These are phyloP conservation scores for Sycophila texana DNA, from an alignment of 2,888 invertebrate genomes.

Conservation along the genomic window DNA sequence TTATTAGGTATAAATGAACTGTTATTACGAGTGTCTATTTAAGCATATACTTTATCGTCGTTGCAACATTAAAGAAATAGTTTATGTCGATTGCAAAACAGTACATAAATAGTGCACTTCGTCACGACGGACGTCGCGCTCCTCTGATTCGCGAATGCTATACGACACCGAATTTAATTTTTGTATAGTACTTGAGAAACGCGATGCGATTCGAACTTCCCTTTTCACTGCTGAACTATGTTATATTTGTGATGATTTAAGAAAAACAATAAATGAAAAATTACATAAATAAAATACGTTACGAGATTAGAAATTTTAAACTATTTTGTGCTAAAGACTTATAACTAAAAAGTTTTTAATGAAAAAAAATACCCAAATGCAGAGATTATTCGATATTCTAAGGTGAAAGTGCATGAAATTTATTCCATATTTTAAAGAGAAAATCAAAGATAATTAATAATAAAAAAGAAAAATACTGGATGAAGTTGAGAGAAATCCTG, in stretches of 20 bases:
- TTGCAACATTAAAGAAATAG: conserved; percentile 54
- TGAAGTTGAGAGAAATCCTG: conserved; percentile 46
- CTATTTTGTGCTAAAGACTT: conserved; percentile 52
- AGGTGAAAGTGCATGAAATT: conserved; percentile 49
- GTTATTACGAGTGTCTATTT: conserved; percentile 56
- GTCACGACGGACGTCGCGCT: conserved; percentile 14
- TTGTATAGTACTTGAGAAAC: conserved; percentile 31
- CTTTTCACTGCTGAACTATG: conserved; percentile 42
- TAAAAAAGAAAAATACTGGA: conserved; percentile 39
- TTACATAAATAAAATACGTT: conserved; percentile 53
- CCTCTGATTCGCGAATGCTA: neutral
- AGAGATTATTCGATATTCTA: conserved; percentile 51
- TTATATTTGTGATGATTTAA: conserved; percentile 54
- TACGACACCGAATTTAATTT: conserved; percentile 45
- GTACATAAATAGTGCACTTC: conserved; percentile 36
- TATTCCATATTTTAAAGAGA: conserved; percentile 49
- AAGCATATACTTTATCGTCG: conserved; percentile 56
- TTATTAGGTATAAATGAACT: conserved; percentile 51
- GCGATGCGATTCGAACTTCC: conserved; percentile 26
- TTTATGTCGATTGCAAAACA: conserved; percentile 51
- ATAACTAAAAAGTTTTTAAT: too few relatives aligned
- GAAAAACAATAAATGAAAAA: conserved; percentile 37
- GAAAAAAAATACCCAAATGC: conserved; percentile 31
- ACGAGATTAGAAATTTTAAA: conserved; percentile 54
- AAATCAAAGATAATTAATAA: conserved; percentile 29